These are phyloP conservation scores for Egretta garzetta DNA, from an alignment of 2,113 vertebrate genomes.

Conservation along the genomic window DNA sequence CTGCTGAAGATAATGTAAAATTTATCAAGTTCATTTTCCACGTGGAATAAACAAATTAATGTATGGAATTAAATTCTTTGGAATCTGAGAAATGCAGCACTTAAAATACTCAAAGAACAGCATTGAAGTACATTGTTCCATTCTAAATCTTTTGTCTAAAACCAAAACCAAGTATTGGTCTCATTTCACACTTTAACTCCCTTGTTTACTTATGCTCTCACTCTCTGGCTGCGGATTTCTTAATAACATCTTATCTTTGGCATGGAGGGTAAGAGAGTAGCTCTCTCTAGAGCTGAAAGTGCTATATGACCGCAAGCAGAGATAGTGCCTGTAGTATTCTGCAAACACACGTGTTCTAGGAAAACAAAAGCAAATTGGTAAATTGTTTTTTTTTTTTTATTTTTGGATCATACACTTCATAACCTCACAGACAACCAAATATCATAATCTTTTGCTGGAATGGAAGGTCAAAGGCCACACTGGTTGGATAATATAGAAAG, in stretches of 20 bases:
- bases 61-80: neutral
- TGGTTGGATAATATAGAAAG: neutral
- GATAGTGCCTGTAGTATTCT: neutral
- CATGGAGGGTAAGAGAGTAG: neutral
- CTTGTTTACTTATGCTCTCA: neutral
- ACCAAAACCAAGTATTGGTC: neutral
- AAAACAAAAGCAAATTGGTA: neutral
- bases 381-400: conserved; percentile 34
- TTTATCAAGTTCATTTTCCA: conserved; percentile 6
- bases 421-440: neutral
- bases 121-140: neutral
- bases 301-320: conserved; percentile 8
- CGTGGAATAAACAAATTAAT: neutral
- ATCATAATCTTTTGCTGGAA: neutral
- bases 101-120: neutral
- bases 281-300: conserved; percentile 7
- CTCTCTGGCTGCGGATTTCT: neutral
- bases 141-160: neutral
- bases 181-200: neutral
- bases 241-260: conserved; percentile 20
- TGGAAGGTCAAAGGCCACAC: neutral
- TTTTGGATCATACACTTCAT: neutral
- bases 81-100: neutral
- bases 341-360: neutral
- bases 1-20: neutral